Percentiles rank a stretch among this genome's conserved stretches.
These are phyloP conservation scores for Conchocele bisecta DNA, from an alignment of 2,888 invertebrate genomes.

Conservation along the genomic window DNA sequence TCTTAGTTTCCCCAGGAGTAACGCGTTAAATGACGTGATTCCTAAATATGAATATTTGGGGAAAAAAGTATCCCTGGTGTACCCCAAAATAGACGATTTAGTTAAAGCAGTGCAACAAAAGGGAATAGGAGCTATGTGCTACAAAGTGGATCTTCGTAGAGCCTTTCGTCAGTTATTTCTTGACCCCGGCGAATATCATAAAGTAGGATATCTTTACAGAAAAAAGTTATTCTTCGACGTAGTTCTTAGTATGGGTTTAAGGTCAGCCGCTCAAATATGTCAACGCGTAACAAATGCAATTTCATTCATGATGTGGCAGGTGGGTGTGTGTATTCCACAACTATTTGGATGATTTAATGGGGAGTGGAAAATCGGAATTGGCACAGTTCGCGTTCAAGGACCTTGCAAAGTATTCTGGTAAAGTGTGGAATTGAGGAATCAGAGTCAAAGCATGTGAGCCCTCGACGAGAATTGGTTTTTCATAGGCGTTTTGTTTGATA, in stretches of 20 bases:
- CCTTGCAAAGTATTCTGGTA: not conserved
- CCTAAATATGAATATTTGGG: not conserved
- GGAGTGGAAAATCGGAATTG: not conserved
- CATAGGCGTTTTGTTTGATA: conserved; percentile 14
- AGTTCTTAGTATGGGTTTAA: not conserved
- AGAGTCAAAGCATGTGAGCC: not conserved
- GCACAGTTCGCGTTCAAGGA: not conserved
- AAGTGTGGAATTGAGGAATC: conserved; percentile 1
- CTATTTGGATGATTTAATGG: conserved; percentile 4
- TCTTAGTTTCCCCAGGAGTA: conserved; percentile 2
- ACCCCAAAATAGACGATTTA: conserved; percentile 4
- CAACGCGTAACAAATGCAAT: conserved; percentile 4
- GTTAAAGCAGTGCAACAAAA: not conserved
- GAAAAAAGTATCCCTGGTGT: not conserved
- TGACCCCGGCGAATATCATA: not conserved
- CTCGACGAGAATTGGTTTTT: conserved; percentile 1
- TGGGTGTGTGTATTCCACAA: not conserved
- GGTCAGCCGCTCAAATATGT: not conserved
- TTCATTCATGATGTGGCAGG: not conserved
- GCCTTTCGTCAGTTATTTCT: not conserved
- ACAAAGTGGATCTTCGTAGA: not conserved
- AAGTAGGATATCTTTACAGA: not conserved
- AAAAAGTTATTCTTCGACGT: not conserved
- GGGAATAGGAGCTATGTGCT: not conserved
- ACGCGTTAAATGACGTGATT: not conserved